Evolutionary conservation across 2,797 vertebrate genomes (phyloP).

Genomic region (Platyrinchus mystaceus): DNA sequence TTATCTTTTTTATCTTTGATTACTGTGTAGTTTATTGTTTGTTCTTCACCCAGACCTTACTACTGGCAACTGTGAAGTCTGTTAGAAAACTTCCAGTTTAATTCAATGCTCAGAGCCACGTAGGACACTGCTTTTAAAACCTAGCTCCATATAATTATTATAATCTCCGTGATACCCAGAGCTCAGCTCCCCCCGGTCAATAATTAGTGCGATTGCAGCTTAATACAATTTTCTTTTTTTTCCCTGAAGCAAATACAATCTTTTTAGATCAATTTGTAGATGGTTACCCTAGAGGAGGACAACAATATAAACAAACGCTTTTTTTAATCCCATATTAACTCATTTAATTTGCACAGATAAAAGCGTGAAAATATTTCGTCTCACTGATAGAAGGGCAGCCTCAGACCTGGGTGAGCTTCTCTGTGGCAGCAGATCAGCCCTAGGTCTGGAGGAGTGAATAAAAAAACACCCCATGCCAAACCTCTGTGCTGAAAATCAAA

Average conservation of each 20-base stretch:
- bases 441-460: neutral
- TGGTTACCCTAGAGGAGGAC: slow-evolving; percentile 51
- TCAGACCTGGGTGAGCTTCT: neutral
- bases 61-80: neutral
- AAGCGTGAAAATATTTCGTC: slow-evolving; percentile 39
- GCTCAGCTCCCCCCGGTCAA: slow-evolving; percentile 45
- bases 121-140: neutral
- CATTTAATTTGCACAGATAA: slow-evolving; percentile 65
- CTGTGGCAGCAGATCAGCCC: neutral
- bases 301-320: slow-evolving; percentile 42
- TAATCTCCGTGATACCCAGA: slow-evolving; percentile 42
- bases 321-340: slow-evolving; percentile 60
- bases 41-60: neutral
- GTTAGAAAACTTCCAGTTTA: neutral
- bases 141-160: slow-evolving; percentile 31
- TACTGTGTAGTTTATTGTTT: neutral
- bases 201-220: slow-evolving; percentile 53
- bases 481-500: neutral
- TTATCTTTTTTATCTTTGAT: neutral
- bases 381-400: neutral
- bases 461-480: neutral
- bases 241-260: slow-evolving; percentile 54
- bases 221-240: slow-evolving; percentile 58
- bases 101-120: neutral
- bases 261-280: slow-evolving; percentile 66